Conservation (phyloP, 2,888 invertebrate genomes). For the Ennomos fuscantarius region DNA sequence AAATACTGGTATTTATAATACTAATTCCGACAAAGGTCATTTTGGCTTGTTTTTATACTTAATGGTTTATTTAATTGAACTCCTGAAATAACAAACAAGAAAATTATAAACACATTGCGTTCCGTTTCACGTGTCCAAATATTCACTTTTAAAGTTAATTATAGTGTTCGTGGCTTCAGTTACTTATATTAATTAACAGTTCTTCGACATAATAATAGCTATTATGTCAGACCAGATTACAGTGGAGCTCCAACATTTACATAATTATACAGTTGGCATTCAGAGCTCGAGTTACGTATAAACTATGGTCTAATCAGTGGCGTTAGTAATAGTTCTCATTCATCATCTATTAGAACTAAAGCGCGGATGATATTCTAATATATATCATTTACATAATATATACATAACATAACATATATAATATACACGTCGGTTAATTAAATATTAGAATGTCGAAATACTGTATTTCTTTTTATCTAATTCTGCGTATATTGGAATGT, state of each 20-base stretch:
- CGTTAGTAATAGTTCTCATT: conserved; percentile 2
- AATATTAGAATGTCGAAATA: too few species aligned
- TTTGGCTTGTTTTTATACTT: too few species aligned
- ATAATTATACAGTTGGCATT: conserved; percentile 22
- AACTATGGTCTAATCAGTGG: conserved; percentile 6
- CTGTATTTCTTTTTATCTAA: too few species aligned
- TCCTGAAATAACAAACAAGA: too few species aligned
- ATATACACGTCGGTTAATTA: too few species aligned
- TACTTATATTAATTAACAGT: conserved; percentile 17
- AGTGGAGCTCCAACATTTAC: conserved; percentile 13
- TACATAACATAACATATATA: too few species aligned
- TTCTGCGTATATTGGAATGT: too few species aligned
- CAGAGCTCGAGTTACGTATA: conserved; percentile 1
- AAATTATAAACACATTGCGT: not conserved
- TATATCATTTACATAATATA: not conserved
- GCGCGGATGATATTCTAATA: not conserved
- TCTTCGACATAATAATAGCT: conserved; percentile 20
- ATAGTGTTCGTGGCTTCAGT: conserved; percentile 11
- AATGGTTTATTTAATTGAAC: too few species aligned
- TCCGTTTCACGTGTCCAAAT: conserved; percentile 10
- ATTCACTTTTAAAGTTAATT: conserved; percentile 17
- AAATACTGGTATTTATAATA: too few species aligned
- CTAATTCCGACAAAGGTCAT: too few species aligned
- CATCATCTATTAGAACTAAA: not conserved
- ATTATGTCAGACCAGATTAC: conserved; percentile 23